Base-by-base conservation (phyloP, 2,888 invertebrate genomes). In the Tenthredo mesomela region DNA sequence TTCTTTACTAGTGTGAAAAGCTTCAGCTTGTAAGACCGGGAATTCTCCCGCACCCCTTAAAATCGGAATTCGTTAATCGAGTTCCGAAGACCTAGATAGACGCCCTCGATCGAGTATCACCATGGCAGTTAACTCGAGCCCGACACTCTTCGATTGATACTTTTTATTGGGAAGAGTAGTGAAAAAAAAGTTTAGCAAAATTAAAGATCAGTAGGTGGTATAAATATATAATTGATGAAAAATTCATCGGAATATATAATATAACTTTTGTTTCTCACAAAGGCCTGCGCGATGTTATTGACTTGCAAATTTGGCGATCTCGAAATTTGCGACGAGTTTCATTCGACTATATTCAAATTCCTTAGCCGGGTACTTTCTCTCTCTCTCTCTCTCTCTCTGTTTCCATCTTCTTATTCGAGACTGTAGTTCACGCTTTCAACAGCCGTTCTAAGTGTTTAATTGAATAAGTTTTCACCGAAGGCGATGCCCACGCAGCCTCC, bases 21-120 rank as follows among this genome's bases (percentile, higher is more conserved):
- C 47, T 15, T 47, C 18, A 15, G 77, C 47, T 15, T 47, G 54
- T 54, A 54, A 29, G 25, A 54, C 50, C 54, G 33, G 33, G 40
- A 54, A 21, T 33, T n/a, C 29, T 54, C 50, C 33, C 18, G 29
- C 29, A 25, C 37, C 80, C 21, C 40, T 43, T 4, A 80, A 80
- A 80, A 40, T 80, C 80, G 40, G 21, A 58, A 61, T 80, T 40
- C 80, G 80, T 80, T 80, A 37, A 80, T 61, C 80, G 80, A 80
- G 61, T 80, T 80, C 21, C 40, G 80, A 80, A 80, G 61, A 78
- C 70, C 9, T 15, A 10, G 37, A 33, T 29, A 37, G 70, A 29
- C 40, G 43, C 43, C 43, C 15, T 10, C 43, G 71, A 73, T 43
- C 9, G n/a, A 73, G 43, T 71, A 1, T n/a, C n/a, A 6, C n/a